These are phyloP conservation scores for Cranoglanis bouderius DNA, from an alignment of 2,113 vertebrate species.

Conservation along the genomic window DNA sequence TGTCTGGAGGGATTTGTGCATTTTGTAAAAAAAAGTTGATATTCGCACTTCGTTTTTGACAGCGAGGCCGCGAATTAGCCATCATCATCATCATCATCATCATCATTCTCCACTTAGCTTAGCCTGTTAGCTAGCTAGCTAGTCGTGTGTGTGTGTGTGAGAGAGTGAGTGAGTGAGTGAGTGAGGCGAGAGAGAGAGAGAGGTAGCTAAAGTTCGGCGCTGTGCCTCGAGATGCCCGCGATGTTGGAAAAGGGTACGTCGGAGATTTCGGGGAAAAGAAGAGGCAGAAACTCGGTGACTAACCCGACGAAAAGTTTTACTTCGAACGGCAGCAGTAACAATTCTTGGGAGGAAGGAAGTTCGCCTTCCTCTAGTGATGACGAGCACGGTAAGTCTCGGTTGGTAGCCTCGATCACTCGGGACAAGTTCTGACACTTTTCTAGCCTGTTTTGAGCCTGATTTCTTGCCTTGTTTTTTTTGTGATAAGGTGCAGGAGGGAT, in stretches of 20 bases:
- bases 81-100: background rate
- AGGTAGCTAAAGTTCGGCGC: conserved; percentile 37
- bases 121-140: conserved; percentile 47
- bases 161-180: background rate
- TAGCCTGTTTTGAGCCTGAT: background rate
- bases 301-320: conserved; percentile 83
- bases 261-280: conserved; percentile 84
- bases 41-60: background rate
- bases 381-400: conserved; percentile 83
- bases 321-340: conserved; percentile 81
- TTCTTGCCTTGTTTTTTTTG: background rate
- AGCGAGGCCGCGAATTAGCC: conserved; percentile 36
- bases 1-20: background rate
- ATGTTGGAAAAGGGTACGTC: conserved; percentile 85
- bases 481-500: conserved; percentile 85
- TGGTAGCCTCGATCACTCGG: conserved; percentile 69
- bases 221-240: conserved; percentile 74
- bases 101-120: conserved; percentile 34
- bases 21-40: background rate
- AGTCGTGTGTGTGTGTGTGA: background rate
- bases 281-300: conserved; percentile 77
- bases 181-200: too few relatives aligned
- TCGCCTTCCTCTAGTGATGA: conserved; percentile 91
- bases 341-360: conserved; percentile 92
- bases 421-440: conserved; percentile 53